Conservation (phyloP, 2,888 invertebrate genomes). For the Cyaniris semiargus region DNA sequence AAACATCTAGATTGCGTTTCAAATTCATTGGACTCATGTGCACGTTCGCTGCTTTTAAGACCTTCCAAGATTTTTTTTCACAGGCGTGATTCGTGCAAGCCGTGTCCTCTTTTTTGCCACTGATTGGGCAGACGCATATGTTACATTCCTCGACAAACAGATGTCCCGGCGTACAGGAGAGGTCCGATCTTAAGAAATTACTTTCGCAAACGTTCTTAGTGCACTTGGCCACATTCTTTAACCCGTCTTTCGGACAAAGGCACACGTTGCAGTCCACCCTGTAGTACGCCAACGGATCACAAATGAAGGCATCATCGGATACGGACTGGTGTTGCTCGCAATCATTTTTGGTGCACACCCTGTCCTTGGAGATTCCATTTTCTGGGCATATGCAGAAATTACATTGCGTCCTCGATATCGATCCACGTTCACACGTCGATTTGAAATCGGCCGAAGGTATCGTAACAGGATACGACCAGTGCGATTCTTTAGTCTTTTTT, state of each 20-base stretch:
- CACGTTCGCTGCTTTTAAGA: conserved; percentile 56
- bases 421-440: conserved; percentile 57
- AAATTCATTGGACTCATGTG: conserved; percentile 49
- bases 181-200: conserved; percentile 55
- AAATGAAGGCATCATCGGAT: conserved; percentile 49
- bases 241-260: conserved; percentile 61
- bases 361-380: conserved; percentile 54
- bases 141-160: conserved; percentile 69
- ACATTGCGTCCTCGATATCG: conserved; percentile 60
- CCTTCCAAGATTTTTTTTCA: conserved; percentile 57
- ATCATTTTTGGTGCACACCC: conserved; percentile 60
- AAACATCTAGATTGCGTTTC: conserved; percentile 56
- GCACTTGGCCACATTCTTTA: conserved; percentile 69
- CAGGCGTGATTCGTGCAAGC: conserved; percentile 64
- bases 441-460: conserved; percentile 38
- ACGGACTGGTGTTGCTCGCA: conserved; percentile 48
- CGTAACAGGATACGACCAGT: conserved; percentile 41
- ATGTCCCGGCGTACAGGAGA: conserved; percentile 58
- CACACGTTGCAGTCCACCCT: conserved; percentile 71
- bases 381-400: conserved; percentile 72
- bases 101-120: conserved; percentile 58
- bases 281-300: conserved; percentile 66
- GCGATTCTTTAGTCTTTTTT: conserved; percentile 49
- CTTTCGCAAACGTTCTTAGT: conserved; percentile 67
- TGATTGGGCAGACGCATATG: conserved; percentile 69